phyloP scores from a whole-genome alignment of 2,113 vertebrate genomes.

The Gymnobelideus leadbeateri region DNA sequence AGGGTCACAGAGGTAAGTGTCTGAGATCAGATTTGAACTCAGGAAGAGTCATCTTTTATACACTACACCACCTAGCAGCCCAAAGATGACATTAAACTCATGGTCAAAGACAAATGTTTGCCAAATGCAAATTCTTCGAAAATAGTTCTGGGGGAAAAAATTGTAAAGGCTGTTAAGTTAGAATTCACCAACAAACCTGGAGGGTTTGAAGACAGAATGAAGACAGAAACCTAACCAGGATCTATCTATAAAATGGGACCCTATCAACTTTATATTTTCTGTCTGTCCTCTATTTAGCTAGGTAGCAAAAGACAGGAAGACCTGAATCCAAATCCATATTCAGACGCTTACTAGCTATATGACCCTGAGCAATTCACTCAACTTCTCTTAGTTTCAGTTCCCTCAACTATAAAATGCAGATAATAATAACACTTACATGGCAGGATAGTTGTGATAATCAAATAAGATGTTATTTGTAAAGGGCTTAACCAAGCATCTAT shows the following conservation, averaged over 20 bases:
- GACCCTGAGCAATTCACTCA: not conserved
- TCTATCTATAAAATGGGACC: not conserved
- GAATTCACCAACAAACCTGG: not conserved
- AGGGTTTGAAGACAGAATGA: not conserved
- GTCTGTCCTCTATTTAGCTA: not conserved
- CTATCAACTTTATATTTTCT: not conserved
- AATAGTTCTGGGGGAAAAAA: not conserved
- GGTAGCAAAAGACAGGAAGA: not conserved
- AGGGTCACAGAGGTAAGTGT: not conserved
- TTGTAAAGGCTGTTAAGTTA: not conserved
- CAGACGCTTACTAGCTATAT: not conserved
- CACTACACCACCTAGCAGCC: not conserved
- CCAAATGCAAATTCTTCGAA: not conserved
- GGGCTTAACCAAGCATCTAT: not conserved
- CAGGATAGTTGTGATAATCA: not conserved
- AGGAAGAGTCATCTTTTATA: not conserved
- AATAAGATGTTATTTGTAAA: not conserved
- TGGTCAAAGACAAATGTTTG: not conserved
- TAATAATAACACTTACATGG: not conserved
- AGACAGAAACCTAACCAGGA: not conserved
- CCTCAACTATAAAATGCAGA: not conserved
- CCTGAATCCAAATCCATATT: not conserved
- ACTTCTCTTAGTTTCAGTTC: not conserved
- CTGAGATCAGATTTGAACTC: not conserved
- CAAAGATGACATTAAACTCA: not conserved